These are phyloP conservation scores for Nothobranchius furzeri DNA, from an alignment of 2,113 vertebrate genomes.

Conservation along the genomic window DNA sequence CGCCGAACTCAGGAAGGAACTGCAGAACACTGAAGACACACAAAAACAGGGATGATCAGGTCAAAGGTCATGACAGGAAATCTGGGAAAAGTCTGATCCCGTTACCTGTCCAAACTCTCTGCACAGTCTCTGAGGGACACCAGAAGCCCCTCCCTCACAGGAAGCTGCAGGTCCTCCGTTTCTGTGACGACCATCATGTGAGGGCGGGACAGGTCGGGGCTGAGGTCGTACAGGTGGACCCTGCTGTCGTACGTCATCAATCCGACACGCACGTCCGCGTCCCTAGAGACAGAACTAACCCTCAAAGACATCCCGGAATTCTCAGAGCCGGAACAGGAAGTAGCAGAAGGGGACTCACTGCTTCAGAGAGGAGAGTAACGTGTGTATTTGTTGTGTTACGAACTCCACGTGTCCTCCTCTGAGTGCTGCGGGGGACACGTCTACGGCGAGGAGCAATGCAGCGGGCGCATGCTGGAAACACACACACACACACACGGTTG, in stretches of 20 bases:
- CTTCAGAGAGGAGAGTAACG: constrained; percentile 60
- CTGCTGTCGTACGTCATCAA: constrained; percentile 80
- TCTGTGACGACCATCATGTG: constrained; percentile 83
- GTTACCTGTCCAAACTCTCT: constrained; percentile 69
- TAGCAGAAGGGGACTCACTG: constrained; percentile 47
- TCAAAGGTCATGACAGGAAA: no score
- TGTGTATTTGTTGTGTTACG: constrained; percentile 69
- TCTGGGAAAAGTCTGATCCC: no score
- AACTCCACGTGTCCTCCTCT: constrained; percentile 75
- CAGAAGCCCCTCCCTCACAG: constrained; percentile 78
- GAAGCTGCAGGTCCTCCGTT: constrained; percentile 76
- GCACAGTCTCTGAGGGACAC: constrained; percentile 73
- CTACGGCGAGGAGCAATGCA: constrained; percentile 77
- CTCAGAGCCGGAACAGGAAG: no score
- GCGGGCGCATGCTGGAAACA: constrained; percentile 64
- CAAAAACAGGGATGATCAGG: neutral
- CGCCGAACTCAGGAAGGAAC: constrained; percentile 67
- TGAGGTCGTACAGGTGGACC: constrained; percentile 81
- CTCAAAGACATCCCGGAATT: neutral
- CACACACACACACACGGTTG: neutral
- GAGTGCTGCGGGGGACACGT: constrained; percentile 74
- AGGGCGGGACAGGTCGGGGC: constrained; percentile 74
- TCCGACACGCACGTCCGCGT: constrained; percentile 68
- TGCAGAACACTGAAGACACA: constrained; percentile 67
- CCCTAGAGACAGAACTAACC: constrained; percentile 37